Evolutionary conservation across 2,888 invertebrate species (phyloP), one percentile per base, ranked within the genome.

Genomic region (Melanchra persicariae): DNA sequence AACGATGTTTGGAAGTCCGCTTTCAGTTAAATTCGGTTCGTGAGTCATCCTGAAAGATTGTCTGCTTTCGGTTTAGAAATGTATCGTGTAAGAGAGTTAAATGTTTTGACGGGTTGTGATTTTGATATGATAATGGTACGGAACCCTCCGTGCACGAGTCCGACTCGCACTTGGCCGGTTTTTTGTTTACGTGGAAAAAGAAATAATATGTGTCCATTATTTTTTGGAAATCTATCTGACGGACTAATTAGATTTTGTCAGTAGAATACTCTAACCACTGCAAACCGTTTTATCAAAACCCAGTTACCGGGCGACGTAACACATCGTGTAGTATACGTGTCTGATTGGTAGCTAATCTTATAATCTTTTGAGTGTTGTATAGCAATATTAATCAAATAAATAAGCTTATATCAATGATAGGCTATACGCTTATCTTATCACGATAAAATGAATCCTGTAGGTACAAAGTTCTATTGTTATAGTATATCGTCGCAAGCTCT

Each of bases 31-130:
- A 79, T 85, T 61, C 3, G 63, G 45, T 43, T 4, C 19, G 66
- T 82, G 82, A 82, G n/a, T 82, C 85, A 82, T 49, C 26, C 54
- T 10, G 8, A 55, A 79, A 72, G 75, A 85, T 85, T 70, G 63
- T 49, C 59, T 76, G 68, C 15, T 49, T 43, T 69, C 24, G 55
- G 65, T 59, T 69, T 61, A 43, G 63, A 51, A 68, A 43, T 49
- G 52, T 61, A 67, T 30, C 65, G 37, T 45, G 49, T 45, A 51
- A 51, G 59, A 26, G 45, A 37, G 51, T 74, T 59, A 26, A 57
- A 30, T 60, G 24, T 59, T 26, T 43, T 24, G 45, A 17, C 10
- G 45, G 52, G n/a, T 43, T 72, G 19, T 72, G 37, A 15, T 40
- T 40, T 15, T 70, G 47, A n/a, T n/a, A n/a, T n/a, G n/a, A n/a